Evolutionary conservation across 1,140 invertebrate genomes (phyloP).

Genomic region (Nixonia krombeini): DNA sequence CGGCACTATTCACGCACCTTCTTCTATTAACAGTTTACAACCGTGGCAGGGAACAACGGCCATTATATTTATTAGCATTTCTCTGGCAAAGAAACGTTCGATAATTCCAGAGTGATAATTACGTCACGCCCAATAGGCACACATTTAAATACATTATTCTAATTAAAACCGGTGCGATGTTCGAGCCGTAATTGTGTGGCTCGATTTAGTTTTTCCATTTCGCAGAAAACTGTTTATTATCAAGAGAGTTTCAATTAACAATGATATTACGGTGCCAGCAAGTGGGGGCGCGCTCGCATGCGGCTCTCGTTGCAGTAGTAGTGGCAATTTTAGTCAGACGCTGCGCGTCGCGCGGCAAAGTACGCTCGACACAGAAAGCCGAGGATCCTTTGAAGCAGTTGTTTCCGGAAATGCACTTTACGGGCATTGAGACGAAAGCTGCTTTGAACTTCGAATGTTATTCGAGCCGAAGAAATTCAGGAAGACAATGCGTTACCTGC

Average conservation of each 20-base stretch:
- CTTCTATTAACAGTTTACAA: too few relatives aligned
- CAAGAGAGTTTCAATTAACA: conserved; percentile 5
- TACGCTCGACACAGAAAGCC: not conserved
- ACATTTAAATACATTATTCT: conserved; percentile 2
- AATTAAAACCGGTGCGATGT: not conserved
- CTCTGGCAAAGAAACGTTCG: too few relatives aligned
- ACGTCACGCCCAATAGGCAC: not conserved
- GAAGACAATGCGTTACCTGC: conserved; percentile 2
- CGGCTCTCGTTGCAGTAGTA: not conserved
- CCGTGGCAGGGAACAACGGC: too few relatives aligned
- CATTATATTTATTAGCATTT: too few relatives aligned
- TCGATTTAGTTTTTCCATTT: conserved; percentile 10
- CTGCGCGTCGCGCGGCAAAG: not conserved
- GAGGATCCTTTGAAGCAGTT: conserved; percentile 5
- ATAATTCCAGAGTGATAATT: not conserved
- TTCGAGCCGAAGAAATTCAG: conserved; percentile 2
- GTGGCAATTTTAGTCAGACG: conserved; percentile 6
- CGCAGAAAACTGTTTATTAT: not conserved
- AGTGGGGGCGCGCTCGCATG: not conserved
- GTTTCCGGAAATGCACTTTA: conserved; percentile 7
- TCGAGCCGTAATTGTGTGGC: not conserved
- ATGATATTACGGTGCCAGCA: conserved; percentile 2
- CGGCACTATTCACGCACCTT: too few relatives aligned
- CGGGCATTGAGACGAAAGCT: conserved; percentile 1
- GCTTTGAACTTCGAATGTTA: conserved; percentile 9